phyloP scores from a whole-genome alignment of 2,888 invertebrate genomes.

The Helicoverpa assulta region DNA sequence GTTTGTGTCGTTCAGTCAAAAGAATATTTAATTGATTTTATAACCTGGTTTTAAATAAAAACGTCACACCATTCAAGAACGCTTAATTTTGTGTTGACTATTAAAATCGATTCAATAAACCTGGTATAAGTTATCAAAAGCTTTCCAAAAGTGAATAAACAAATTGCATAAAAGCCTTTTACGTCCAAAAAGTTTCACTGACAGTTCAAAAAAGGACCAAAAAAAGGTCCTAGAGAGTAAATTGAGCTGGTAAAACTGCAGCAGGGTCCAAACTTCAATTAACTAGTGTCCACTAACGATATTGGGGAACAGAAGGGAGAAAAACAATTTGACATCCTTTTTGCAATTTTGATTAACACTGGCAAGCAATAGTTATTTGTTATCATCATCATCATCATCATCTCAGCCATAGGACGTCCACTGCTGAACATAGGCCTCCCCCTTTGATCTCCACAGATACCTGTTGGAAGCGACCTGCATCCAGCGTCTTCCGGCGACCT shows the following conservation, averaged over 20 bases:
- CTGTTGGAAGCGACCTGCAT: no score
- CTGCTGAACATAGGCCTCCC: no score
- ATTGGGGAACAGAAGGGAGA: conserved; percentile 6
- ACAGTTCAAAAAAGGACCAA: conserved; percentile 7
- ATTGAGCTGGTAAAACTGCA: conserved; percentile 47
- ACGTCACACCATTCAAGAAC: no score
- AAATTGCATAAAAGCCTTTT: background rate
- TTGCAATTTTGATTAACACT: conserved; percentile 5
- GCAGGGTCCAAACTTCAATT: conserved; percentile 35
- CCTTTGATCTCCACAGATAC: no score
- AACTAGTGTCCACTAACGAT: conserved; percentile 39
- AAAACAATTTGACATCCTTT: background rate
- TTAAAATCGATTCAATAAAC: background rate
- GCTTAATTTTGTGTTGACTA: no score
- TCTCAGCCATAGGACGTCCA: no score
- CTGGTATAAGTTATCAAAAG: background rate
- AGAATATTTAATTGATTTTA: no score
- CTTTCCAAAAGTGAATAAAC: background rate
- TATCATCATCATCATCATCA: no score
- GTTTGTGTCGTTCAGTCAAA: no score
- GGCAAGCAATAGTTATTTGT: no score
- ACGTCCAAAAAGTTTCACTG: background rate
- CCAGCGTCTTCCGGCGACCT: no score
- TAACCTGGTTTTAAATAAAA: no score
- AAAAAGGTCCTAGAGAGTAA: conserved; percentile 12